phyloP scores from a whole-genome alignment of 2,113 vertebrate species.

The Psettodes erumei region DNA sequence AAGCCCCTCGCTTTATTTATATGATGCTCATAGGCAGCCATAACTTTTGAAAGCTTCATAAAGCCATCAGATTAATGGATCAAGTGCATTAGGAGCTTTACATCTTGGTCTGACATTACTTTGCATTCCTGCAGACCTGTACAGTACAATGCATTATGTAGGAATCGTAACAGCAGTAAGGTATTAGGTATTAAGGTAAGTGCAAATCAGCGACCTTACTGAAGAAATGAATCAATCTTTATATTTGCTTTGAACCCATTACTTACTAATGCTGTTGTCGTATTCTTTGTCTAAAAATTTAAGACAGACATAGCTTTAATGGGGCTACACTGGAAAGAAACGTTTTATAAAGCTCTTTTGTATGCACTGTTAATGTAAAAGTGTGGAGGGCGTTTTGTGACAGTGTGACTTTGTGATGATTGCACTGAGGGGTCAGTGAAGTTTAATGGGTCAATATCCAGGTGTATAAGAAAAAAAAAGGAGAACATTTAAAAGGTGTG shows the following conservation, averaged over 20 bases:
- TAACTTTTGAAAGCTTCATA: constrained; percentile 22
- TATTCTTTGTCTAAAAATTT: not conserved
- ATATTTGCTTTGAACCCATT: too few relatives aligned
- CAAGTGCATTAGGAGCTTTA: constrained; percentile 25
- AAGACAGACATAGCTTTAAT: too few relatives aligned
- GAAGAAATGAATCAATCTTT: not conserved
- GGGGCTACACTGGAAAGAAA: not conserved
- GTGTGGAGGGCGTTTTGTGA: too few relatives aligned
- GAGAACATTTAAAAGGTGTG: not conserved
- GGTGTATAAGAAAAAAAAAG: not conserved
- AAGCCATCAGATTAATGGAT: constrained; percentile 27
- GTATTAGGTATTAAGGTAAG: not conserved
- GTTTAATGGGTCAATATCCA: not conserved
- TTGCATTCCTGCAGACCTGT: not conserved
- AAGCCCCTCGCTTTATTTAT: constrained; percentile 16
- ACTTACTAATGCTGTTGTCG: too few relatives aligned
- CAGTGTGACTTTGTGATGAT: not conserved
- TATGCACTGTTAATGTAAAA: not conserved
- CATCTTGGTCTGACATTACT: constrained; percentile 3
- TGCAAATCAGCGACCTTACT: not conserved
- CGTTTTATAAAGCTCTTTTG: too few relatives aligned
- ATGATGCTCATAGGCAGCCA: not conserved
- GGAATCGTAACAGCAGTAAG: not conserved
- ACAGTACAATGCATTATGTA: not conserved
- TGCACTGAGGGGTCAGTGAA: not conserved